These are phyloP conservation scores for Platichthys flesus DNA, from an alignment of 2,113 vertebrate genomes.

Conservation along the genomic window DNA sequence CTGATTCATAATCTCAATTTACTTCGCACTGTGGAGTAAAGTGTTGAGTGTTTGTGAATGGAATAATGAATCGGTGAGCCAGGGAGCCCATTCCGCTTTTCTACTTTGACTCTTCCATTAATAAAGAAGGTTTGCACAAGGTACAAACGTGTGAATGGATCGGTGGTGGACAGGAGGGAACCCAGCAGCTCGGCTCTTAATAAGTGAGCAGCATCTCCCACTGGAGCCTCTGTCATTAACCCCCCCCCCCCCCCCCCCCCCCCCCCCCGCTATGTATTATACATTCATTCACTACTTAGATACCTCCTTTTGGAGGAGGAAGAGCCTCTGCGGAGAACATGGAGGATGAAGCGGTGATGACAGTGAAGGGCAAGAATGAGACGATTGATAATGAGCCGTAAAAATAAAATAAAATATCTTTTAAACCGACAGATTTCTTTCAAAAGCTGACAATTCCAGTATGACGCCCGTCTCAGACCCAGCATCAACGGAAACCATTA, in stretches of 20 bases:
- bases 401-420: constrained; percentile 3
- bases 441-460: neutral
- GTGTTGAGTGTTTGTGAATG: neutral
- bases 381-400: neutral
- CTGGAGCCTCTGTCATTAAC: constrained; percentile 47
- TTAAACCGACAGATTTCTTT: constrained; percentile 5
- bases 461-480: constrained; percentile 36
- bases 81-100: neutral
- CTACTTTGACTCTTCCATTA: neutral
- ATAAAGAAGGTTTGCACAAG: neutral
- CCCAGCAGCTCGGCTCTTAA: constrained; percentile 41
- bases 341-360: constrained; percentile 24
- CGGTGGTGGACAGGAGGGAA: constrained; percentile 7
- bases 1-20: neutral
- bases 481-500: constrained; percentile 68
- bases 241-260: constrained; percentile 22
- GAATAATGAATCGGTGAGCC: neutral
- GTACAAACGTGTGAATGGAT: constrained; percentile 17
- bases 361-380: constrained; percentile 9
- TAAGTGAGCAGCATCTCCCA: constrained; percentile 54
- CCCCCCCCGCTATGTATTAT: constrained; percentile 47
- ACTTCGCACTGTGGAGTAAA: neutral
- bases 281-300: constrained; percentile 55
- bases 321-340: constrained; percentile 31
- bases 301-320: constrained; percentile 27